phyloP scores from a whole-genome alignment of 2,888 invertebrate genomes.

The Choreutis nemorana region DNA sequence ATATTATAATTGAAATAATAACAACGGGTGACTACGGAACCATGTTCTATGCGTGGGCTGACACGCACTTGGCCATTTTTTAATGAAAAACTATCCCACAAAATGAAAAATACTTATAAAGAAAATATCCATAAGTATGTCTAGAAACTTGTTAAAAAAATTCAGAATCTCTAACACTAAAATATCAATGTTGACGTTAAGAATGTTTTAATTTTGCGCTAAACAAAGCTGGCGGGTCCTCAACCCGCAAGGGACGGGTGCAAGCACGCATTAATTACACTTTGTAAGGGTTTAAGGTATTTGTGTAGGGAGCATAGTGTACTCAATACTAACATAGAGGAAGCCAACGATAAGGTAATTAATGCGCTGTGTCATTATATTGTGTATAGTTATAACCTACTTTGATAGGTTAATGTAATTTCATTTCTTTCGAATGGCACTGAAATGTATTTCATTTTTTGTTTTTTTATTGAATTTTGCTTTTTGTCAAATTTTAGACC shows the following conservation, averaged over 20 bases:
- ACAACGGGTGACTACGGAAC: too few relatives aligned
- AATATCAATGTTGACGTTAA: too few relatives aligned
- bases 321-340: constrained; percentile 5
- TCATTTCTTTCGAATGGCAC: too few relatives aligned
- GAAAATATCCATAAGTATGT: not conserved
- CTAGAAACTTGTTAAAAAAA: not conserved
- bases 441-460: too few relatives aligned
- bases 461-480: too few relatives aligned
- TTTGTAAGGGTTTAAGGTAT: constrained; percentile 40
- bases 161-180: constrained; percentile 13
- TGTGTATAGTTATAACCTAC: too few relatives aligned
- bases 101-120: not conserved
- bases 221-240: constrained; percentile 40
- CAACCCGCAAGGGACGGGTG: constrained; percentile 45
- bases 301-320: constrained; percentile 11
- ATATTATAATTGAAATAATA: too few relatives aligned
- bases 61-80: too few relatives aligned
- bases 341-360: constrained; percentile 17
- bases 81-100: too few relatives aligned
- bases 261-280: constrained; percentile 60
- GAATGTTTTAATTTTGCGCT: constrained; percentile 42
- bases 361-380: too few relatives aligned
- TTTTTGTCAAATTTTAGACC: constrained; percentile 37
- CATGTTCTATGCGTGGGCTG: too few relatives aligned
- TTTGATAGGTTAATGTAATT: too few relatives aligned